phyloP scores from a whole-genome alignment of 2,113 vertebrate species.

The Ailuropoda melanoleuca region DNA sequence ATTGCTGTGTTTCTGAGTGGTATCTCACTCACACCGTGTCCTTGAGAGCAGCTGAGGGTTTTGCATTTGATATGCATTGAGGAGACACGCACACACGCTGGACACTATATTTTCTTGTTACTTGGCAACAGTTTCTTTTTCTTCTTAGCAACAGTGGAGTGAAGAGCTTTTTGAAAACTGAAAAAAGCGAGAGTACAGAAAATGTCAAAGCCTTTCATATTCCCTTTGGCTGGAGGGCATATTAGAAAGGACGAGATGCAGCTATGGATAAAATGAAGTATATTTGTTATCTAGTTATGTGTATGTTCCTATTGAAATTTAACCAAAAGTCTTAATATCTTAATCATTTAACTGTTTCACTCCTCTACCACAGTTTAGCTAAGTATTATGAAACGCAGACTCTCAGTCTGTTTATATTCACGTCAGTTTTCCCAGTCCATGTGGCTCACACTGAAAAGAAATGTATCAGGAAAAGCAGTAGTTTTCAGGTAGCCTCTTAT shows the following conservation, averaged over 20 bases:
- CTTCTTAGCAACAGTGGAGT: slow-evolving; percentile 80
- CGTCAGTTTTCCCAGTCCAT: background rate
- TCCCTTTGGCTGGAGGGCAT: slow-evolving; percentile 55
- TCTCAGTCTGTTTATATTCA: background rate
- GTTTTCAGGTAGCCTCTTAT: slow-evolving; percentile 23
- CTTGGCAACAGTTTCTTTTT: slow-evolving; percentile 79
- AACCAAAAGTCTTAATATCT: background rate
- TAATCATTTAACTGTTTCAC: background rate
- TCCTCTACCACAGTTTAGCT: background rate
- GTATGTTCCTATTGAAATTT: slow-evolving; percentile 44
- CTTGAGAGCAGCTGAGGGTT: slow-evolving; percentile 52
- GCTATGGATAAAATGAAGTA: slow-evolving; percentile 23
- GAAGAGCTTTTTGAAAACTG: slow-evolving; percentile 70
- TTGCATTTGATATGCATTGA: slow-evolving; percentile 73
- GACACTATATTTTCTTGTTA: slow-evolving; percentile 77
- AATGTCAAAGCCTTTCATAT: slow-evolving; percentile 68
- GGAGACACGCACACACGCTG: slow-evolving; percentile 46
- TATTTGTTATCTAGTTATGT: slow-evolving; percentile 40
- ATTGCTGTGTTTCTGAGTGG: background rate
- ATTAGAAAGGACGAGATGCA: slow-evolving; percentile 31
- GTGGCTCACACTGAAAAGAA: background rate
- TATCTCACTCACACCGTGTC: background rate
- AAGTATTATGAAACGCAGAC: background rate
- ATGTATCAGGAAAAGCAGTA: background rate
- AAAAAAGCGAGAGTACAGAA: slow-evolving; percentile 50